A percentile compares a stretch with the other conserved stretches of the same genome.
Evolutionary conservation across 2,797 vertebrate genomes (phyloP).

Genomic region (Hozukius guyotensis): DNA sequence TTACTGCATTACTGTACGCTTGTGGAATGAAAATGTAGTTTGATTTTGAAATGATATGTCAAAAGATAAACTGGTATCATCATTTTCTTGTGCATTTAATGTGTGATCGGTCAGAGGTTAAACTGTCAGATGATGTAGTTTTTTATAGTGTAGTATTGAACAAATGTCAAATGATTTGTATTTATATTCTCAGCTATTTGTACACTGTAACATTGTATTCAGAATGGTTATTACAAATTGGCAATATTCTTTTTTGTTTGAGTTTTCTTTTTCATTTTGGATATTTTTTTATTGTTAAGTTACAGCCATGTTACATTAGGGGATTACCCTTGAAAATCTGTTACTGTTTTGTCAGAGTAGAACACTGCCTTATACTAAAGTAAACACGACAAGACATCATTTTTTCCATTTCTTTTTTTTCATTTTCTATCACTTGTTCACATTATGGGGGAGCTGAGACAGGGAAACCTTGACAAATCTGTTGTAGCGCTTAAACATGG

Average conservation of each 20-base stretch:
- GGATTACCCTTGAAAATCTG: slow-evolving; percentile 32
- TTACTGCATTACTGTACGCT: slow-evolving; percentile 28
- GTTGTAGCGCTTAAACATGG: not conserved
- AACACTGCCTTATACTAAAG: slow-evolving; percentile 77
- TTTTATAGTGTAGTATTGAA: slow-evolving; percentile 54
- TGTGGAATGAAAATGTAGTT: slow-evolving; percentile 31
- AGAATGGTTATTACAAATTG: slow-evolving; percentile 36
- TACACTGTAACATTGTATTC: slow-evolving; percentile 59
- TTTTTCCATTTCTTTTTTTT: not conserved
- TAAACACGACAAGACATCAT: slow-evolving; percentile 52
- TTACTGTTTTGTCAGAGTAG: slow-evolving; percentile 64
- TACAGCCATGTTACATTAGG: slow-evolving; percentile 33
- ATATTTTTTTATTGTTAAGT: slow-evolving; percentile 11
- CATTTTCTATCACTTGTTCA: not conserved
- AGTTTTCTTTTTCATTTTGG: not conserved
- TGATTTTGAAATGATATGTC: slow-evolving; percentile 16
- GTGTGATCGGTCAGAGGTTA: slow-evolving; percentile 27
- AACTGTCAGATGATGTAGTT: slow-evolving; percentile 41
- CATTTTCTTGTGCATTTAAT: slow-evolving; percentile 34
- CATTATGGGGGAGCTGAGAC: not conserved
- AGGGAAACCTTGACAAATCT: not conserved
- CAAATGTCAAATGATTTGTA: slow-evolving; percentile 61
- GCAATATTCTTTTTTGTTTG: slow-evolving; percentile 14
- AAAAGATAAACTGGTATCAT: slow-evolving; percentile 34
- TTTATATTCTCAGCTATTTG: slow-evolving; percentile 72